These are phyloP conservation scores for Budorcas taxicolor DNA, from an alignment of 2,113 vertebrate genomes.

Conservation along the genomic window DNA sequence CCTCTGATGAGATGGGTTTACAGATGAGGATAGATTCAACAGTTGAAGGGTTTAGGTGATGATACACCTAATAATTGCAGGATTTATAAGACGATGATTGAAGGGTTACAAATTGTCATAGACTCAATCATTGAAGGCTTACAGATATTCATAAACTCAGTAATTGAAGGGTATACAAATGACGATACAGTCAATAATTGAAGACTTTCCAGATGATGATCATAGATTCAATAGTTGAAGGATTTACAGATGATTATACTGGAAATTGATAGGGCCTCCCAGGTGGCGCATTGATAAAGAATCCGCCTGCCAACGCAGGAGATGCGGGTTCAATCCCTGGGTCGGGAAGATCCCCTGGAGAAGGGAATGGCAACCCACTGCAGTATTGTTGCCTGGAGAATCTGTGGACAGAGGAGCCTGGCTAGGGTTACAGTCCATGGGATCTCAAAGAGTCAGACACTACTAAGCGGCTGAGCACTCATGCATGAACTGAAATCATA, in stretches of 20 bases:
- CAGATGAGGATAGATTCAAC: not conserved
- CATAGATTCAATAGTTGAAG: not conserved
- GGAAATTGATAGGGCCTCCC: not conserved
- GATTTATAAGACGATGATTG: not conserved
- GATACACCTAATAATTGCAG: not conserved
- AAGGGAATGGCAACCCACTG: not conserved
- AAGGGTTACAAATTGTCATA: not conserved
- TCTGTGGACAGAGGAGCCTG: not conserved
- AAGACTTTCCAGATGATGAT: not conserved
- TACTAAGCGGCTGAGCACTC: rapidly evolving
- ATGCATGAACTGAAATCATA: not conserved
- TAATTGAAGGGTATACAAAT: not conserved
- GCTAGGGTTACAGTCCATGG: not conserved
- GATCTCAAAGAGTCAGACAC: not conserved
- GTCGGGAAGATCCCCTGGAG: not conserved
- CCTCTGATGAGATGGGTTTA: not conserved
- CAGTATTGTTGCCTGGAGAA: not conserved
- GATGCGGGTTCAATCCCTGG: not conserved
- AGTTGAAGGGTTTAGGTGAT: not conserved
- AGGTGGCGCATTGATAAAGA: not conserved
- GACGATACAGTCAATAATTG: not conserved
- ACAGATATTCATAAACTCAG: not conserved
- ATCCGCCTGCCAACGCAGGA: not conserved
- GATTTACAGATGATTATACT: not conserved
- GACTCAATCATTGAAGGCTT: not conserved